Conservation (phyloP, 2,797 vertebrate species). For the Cyprinodon diabolis region DNA sequence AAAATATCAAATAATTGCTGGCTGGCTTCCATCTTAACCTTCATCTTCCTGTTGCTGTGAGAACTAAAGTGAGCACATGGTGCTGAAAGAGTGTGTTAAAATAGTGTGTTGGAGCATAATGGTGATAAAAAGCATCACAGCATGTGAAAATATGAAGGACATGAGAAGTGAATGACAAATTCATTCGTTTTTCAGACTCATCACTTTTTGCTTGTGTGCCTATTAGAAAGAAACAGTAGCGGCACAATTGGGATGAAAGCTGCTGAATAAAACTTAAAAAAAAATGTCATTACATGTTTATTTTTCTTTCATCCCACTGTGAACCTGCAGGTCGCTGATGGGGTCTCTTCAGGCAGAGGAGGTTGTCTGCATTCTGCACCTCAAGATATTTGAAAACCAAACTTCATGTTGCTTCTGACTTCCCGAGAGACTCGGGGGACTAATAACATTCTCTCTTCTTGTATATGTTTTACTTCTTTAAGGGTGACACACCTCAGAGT, state of each 20-base stretch:
- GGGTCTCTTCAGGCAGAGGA: conserved; percentile 36
- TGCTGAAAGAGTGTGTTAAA: conserved; percentile 40
- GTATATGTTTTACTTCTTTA: conserved; percentile 23
- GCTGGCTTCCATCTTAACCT: conserved; percentile 41
- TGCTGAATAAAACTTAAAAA: conserved; percentile 46
- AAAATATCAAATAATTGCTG: neutral
- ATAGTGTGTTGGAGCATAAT: conserved; percentile 12
- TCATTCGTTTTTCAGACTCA: conserved; percentile 33
- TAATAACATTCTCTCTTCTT: conserved; percentile 15
- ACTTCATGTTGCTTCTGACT: conserved; percentile 27
- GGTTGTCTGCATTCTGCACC: conserved; percentile 36
- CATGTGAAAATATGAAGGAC: conserved; percentile 27
- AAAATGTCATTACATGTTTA: conserved; percentile 59
- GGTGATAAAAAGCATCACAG: conserved; percentile 34
- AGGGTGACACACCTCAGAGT: conserved; percentile 8
- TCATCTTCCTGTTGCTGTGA: conserved; percentile 44
- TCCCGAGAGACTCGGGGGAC: conserved; percentile 6
- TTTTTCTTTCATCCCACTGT: conserved; percentile 57
- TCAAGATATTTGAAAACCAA: conserved; percentile 38
- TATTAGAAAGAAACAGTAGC: conserved; percentile 9
- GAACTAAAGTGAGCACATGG: conserved; percentile 52
- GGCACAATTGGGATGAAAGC: conserved; percentile 25
- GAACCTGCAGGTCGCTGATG: conserved; percentile 34
- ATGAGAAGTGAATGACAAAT: conserved; percentile 30
- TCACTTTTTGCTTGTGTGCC: conserved; percentile 25